phyloP scores from a whole-genome alignment of 2,113 vertebrate genomes.

The Callipepla squamata region DNA sequence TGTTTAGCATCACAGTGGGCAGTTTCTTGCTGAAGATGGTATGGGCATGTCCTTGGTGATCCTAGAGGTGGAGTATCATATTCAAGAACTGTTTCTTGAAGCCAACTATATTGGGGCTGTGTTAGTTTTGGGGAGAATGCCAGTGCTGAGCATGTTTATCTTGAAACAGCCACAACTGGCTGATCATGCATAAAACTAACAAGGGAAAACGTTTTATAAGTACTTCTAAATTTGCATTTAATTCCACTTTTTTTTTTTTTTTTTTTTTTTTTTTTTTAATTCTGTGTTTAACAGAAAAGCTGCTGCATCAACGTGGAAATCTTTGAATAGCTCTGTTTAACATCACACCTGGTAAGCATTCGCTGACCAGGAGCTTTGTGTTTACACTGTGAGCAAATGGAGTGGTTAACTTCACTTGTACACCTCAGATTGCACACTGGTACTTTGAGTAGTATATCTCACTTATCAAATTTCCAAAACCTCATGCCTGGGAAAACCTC shows the following conservation, averaged over 20 bases:
- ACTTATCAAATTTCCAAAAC: not conserved
- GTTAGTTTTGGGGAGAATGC: not conserved
- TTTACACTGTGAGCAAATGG: accelerated
- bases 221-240: accelerated
- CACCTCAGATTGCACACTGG: not conserved
- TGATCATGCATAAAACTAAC: not conserved
- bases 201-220: not conserved
- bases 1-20: not conserved
- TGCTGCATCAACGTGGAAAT: not conserved
- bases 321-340: not conserved
- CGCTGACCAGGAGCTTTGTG: accelerated
- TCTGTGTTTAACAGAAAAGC: not conserved
- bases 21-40: not conserved
- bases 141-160: not conserved
- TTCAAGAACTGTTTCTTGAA: not conserved
- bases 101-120: not conserved
- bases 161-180: not conserved
- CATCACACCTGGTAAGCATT: not conserved
- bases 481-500: not conserved
- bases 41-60: not conserved
- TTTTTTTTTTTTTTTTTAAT: not conserved
- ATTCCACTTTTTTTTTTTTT: not conserved
- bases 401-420: not conserved
- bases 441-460: accelerated
- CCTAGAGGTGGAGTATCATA: not conserved